Percentiles rank a stretch among this genome's conserved stretches.
phyloP scores from a whole-genome alignment of 2,888 invertebrate species.

The Resseliella maxima region DNA sequence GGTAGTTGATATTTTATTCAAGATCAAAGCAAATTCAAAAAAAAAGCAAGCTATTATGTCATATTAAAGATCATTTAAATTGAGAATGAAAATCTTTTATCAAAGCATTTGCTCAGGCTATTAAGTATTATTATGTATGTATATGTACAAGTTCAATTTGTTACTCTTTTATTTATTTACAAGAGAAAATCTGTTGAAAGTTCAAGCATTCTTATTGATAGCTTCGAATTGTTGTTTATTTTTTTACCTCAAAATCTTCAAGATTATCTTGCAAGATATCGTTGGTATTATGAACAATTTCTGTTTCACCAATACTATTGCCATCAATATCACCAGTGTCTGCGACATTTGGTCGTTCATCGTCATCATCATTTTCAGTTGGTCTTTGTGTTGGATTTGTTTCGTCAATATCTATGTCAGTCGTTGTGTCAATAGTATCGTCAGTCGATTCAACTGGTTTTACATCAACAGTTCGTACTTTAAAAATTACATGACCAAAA shows the following conservation, averaged over 20 bases:
- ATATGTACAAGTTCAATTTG: background rate
- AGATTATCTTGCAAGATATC: background rate
- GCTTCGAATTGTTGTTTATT: background rate
- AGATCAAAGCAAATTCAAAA: conserved; percentile 5
- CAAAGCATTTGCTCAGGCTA: conserved; percentile 4
- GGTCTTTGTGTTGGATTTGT: background rate
- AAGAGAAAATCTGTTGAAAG: background rate
- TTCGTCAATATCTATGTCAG: background rate
- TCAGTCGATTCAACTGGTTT: background rate
- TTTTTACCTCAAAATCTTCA: conserved; percentile 33
- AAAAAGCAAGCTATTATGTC: background rate
- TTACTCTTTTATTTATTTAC: background rate
- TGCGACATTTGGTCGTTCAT: background rate
- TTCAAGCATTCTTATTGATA: background rate
- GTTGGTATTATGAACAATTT: background rate
- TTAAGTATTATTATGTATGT: background rate
- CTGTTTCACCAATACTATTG: background rate
- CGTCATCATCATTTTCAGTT: background rate
- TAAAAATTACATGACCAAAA: conserved; percentile 6
- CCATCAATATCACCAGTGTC: conserved; percentile 20
- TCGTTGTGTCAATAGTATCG: background rate
- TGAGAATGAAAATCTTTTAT: background rate
- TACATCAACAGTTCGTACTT: conserved; percentile 14
- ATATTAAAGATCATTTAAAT: background rate
- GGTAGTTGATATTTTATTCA: background rate